A percentile compares a stretch with the other conserved stretches of the same genome.
Evolutionary conservation across 2,113 vertebrate species (phyloP).

Genomic region (Cephalophus harveyi): DNA sequence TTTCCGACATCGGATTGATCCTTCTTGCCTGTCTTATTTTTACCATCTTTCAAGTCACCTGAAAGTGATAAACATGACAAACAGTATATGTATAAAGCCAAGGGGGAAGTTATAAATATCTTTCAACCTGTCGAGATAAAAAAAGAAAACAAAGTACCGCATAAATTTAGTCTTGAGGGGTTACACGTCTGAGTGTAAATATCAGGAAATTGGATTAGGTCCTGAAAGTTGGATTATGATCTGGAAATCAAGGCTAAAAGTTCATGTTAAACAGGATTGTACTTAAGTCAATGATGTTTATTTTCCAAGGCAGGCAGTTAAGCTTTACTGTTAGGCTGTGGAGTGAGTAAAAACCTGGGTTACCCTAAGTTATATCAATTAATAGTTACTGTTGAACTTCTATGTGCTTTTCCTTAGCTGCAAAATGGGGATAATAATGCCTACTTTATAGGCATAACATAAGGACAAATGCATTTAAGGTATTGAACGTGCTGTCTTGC

Average conservation of each 20-base stretch:
- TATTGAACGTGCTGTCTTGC: neutral
- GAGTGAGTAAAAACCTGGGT: neutral
- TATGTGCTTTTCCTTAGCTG: neutral
- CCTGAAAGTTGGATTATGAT: neutral
- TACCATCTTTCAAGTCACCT: conserved; percentile 84
- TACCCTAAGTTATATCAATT: neutral
- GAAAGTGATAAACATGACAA: conserved; percentile 67
- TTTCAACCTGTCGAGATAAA: conserved; percentile 19
- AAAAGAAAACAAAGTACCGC: neutral
- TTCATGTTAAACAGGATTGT: neutral
- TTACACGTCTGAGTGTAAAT: neutral
- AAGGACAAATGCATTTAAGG: neutral
- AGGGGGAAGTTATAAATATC: conserved; percentile 18
- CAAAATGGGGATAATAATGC: neutral
- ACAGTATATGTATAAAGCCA: conserved; percentile 48
- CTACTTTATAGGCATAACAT: neutral
- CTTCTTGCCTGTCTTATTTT: conserved; percentile 79
- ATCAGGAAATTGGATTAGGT: neutral
- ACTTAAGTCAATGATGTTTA: neutral
- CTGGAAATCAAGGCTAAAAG: conserved; percentile 6
- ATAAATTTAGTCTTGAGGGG: conserved; percentile 8
- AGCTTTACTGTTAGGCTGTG: neutral
- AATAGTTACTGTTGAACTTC: neutral
- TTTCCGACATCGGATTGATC: conserved; percentile 67
- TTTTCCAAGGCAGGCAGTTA: neutral